phyloP scores from a whole-genome alignment of 2,113 vertebrate genomes.

The Aramus guarauna region DNA sequence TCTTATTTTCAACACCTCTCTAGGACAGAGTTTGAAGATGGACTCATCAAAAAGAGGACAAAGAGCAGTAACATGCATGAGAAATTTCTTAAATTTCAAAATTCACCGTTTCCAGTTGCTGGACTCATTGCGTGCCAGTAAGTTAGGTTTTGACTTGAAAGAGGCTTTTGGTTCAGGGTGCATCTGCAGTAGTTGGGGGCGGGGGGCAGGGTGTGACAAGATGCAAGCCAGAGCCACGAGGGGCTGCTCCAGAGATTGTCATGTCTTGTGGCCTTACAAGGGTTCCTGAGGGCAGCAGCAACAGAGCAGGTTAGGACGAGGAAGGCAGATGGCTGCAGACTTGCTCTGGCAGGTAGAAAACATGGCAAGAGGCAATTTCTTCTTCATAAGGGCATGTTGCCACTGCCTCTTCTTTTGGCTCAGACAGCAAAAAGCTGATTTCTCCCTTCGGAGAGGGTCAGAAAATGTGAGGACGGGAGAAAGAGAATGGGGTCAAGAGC shows the following conservation, averaged over 20 bases:
- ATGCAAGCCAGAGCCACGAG: neutral
- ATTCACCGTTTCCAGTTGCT: neutral
- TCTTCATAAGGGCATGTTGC: neutral
- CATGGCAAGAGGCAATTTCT: neutral
- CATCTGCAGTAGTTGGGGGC: neutral
- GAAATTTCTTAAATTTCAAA: neutral
- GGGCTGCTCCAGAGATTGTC: neutral
- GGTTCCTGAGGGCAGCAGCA: neutral
- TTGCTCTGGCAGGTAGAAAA: neutral
- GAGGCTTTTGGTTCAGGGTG: neutral
- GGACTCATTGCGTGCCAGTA: neutral
- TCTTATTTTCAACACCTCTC: neutral
- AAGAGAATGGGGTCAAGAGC: neutral
- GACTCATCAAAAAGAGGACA: neutral
- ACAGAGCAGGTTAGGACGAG: fast-evolving
- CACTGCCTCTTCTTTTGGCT: neutral
- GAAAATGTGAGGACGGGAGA: neutral
- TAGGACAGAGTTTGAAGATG: neutral
- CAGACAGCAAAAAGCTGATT: neutral
- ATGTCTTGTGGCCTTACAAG: fast-evolving
- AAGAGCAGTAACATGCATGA: neutral
- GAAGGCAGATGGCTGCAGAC: neutral
- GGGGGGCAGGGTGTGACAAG: neutral
- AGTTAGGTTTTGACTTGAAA: neutral
- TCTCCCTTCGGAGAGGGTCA: neutral